Conservation (phyloP, 1,140 invertebrate genomes). For the Saccostrea echinata region DNA sequence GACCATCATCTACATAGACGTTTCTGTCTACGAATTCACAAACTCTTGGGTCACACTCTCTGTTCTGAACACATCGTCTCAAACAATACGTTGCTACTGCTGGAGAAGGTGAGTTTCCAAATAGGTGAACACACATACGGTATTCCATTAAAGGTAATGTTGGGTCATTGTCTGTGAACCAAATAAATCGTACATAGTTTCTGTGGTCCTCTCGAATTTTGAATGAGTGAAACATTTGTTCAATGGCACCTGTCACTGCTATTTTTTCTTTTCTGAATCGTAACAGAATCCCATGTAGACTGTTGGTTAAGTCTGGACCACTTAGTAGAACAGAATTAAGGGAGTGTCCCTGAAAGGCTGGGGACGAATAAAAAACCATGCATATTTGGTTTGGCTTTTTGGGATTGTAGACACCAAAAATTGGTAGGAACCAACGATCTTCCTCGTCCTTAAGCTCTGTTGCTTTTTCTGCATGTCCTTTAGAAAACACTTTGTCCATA, state of each 20-base stretch:
- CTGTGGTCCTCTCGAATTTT: not conserved
- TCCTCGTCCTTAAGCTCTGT: conserved; percentile 19
- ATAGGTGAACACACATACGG: conserved; percentile 22
- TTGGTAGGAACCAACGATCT: conserved; percentile 50
- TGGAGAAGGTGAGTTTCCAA: conserved; percentile 34
- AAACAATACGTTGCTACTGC: conserved; percentile 16
- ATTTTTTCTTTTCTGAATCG: not conserved
- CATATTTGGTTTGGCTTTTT: conserved; percentile 54
- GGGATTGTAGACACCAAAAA: conserved; percentile 53
- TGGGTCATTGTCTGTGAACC: not conserved
- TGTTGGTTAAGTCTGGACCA: conserved; percentile 77
- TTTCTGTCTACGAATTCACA: not conserved
- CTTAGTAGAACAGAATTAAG: conserved; percentile 58
- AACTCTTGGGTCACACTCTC: conserved; percentile 2
- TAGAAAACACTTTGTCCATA: conserved; percentile 52
- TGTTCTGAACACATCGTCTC: not conserved
- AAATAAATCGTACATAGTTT: conserved; percentile 31
- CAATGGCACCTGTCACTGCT: not conserved
- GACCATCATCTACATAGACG: conserved; percentile 38
- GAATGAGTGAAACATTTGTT: conserved; percentile 25
- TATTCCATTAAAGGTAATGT: conserved; percentile 2
- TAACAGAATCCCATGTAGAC: conserved; percentile 55
- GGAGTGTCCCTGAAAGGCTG: conserved; percentile 9
- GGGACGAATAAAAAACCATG: conserved; percentile 56
- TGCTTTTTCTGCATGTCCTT: conserved; percentile 50